These are phyloP conservation scores for Drosophila koepferae DNA, from an alignment of 2,888 invertebrate genomes.

Conservation along the genomic window DNA sequence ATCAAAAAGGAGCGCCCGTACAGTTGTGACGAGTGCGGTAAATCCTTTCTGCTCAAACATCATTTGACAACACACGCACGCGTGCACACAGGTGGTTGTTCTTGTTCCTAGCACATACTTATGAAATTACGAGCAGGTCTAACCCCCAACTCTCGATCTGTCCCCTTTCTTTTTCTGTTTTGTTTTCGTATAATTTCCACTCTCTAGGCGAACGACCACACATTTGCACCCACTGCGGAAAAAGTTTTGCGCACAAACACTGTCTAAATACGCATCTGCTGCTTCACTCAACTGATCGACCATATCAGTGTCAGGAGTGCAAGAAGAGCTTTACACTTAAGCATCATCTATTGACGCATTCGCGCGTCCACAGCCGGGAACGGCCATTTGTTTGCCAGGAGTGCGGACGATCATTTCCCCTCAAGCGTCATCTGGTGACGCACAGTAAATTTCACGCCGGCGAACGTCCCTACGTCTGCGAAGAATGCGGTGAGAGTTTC, in stretches of 20 bases:
- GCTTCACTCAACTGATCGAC: conserved; percentile 92
- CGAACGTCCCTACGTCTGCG: conserved; percentile 93
- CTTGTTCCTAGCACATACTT: conserved; percentile 68
- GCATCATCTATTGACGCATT: conserved; percentile 93
- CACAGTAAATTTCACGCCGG: conserved; percentile 95
- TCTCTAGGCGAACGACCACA: conserved; percentile 90
- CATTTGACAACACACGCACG: conserved; percentile 93
- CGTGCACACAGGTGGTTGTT: conserved; percentile 89
- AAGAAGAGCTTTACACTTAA: conserved; percentile 94
- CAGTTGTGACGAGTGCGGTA: conserved; percentile 93
- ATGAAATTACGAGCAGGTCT: conserved; percentile 62
- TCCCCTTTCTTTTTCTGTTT: background rate
- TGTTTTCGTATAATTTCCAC: background rate
- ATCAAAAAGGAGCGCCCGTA: conserved; percentile 90
- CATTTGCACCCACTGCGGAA: conserved; percentile 92
- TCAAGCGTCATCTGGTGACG: conserved; percentile 93
- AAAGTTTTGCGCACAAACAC: conserved; percentile 93
- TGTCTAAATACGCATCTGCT: conserved; percentile 93
- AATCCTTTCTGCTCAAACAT: conserved; percentile 93
- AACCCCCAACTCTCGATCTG: conserved; percentile 31
- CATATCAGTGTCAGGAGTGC: conserved; percentile 93
- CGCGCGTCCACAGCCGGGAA: conserved; percentile 92
- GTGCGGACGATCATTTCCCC: conserved; percentile 92
- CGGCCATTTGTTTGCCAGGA: conserved; percentile 93
- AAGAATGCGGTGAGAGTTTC: conserved; percentile 96